A percentile compares a stretch with the other conserved stretches of the same genome.
phyloP scores from a whole-genome alignment of 2,797 vertebrate genomes.

The Sebastes baramenuke region DNA sequence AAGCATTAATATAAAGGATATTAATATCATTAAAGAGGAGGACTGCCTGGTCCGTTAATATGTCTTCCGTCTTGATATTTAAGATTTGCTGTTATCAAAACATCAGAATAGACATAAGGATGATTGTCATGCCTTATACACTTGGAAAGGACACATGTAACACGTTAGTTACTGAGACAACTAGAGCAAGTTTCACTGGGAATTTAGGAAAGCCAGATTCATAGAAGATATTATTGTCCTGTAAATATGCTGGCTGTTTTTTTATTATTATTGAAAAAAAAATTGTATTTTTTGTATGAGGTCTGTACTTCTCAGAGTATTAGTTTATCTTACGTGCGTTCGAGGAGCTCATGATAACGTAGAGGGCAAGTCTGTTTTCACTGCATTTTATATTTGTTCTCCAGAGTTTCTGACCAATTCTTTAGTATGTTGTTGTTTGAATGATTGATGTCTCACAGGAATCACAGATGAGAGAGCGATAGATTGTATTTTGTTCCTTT shows the following conservation, averaged over 20 bases:
- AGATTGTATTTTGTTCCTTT: constrained; percentile 73
- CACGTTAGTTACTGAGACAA: constrained; percentile 77
- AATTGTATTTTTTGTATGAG: constrained; percentile 79
- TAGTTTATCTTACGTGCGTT: constrained; percentile 56
- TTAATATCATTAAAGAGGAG: constrained; percentile 30
- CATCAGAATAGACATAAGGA: constrained; percentile 64
- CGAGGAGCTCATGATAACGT: constrained; percentile 30
- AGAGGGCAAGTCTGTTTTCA: constrained; percentile 57
- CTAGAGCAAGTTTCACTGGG: constrained; percentile 75
- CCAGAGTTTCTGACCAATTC: constrained; percentile 69
- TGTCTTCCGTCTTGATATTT: constrained; percentile 66
- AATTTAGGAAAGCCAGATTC: constrained; percentile 74
- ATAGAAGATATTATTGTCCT: constrained; percentile 81
- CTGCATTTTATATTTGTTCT: constrained; percentile 73
- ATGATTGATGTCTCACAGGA: constrained; percentile 74
- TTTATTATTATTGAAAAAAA: constrained; percentile 57
- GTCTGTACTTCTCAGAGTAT: constrained; percentile 74
- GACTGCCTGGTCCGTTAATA: constrained; percentile 28
- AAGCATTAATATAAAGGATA: constrained; percentile 50
- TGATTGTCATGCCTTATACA: constrained; percentile 69
- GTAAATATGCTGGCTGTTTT: constrained; percentile 82
- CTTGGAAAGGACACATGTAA: constrained; percentile 78
- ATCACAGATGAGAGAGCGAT: constrained; percentile 66
- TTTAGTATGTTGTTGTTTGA: constrained; percentile 75
- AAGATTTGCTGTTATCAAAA: constrained; percentile 59